A percentile compares a stretch with the other conserved stretches of the same genome.
Evolutionary conservation across 2,888 invertebrate species (phyloP).

Genomic region (Synergus umbraculus): DNA sequence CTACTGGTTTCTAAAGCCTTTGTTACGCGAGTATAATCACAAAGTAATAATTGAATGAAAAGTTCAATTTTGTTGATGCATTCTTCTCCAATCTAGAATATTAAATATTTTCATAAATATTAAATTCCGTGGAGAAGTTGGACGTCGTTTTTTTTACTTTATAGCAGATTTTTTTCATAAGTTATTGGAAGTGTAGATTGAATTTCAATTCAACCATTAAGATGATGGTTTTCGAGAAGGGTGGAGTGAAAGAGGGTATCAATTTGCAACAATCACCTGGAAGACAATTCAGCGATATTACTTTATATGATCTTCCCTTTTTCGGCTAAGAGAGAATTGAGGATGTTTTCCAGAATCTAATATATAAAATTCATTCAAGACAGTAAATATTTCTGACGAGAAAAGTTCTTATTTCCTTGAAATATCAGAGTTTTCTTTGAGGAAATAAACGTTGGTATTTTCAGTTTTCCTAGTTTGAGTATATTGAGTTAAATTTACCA

Average conservation of each 20-base stretch:
- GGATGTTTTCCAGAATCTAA: too few species aligned
- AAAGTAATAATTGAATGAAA: neutral
- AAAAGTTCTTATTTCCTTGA: neutral
- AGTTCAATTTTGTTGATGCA: neutral
- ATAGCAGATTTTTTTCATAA: neutral
- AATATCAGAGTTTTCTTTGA: too few species aligned
- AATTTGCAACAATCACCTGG: constrained; percentile 28
- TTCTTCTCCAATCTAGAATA: neutral
- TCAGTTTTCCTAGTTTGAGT: neutral
- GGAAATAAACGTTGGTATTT: neutral
- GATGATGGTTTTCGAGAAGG: constrained; percentile 11
- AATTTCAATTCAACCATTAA: constrained; percentile 24
- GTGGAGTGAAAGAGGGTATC: constrained; percentile 16
- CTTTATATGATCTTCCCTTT: neutral
- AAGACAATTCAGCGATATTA: constrained; percentile 15
- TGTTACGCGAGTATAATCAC: too few species aligned
- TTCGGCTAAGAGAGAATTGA: neutral
- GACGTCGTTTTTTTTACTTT: neutral
- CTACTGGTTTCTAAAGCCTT: too few species aligned
- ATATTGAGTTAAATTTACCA: neutral
- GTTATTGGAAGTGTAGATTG: constrained; percentile 15
- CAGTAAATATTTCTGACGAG: neutral
- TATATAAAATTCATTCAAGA: too few species aligned
- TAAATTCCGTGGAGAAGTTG: neutral
- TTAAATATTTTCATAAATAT: neutral